Percentiles rank a stretch among this genome's conserved stretches.
Conservation (phyloP, 1,140 invertebrate genomes). For the Eueides isabella region DNA sequence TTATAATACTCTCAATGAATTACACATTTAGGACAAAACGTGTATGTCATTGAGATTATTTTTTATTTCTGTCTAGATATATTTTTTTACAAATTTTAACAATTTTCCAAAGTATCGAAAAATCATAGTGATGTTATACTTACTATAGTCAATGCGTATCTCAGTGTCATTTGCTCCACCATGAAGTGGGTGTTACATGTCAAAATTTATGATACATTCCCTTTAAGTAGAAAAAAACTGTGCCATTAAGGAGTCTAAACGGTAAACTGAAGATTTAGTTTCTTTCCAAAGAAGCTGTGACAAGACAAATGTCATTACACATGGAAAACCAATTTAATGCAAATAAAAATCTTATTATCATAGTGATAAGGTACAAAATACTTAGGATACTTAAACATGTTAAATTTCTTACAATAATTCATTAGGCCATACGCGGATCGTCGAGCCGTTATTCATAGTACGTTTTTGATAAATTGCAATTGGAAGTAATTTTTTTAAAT, state of each 20-base stretch:
- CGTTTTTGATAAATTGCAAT: conserved; percentile 71
- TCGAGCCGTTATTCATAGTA: conserved; percentile 56
- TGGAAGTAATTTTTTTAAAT: conserved; percentile 57
- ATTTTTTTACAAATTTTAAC: no score
- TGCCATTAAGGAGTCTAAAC: conserved; percentile 71
- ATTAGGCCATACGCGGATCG: conserved; percentile 60
- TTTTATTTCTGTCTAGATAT: no score
- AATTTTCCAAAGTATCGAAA: not conserved
- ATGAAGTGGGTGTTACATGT: conserved; percentile 67
- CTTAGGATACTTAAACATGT: not conserved
- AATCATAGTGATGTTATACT: conserved; percentile 2
- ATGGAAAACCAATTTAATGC: not conserved
- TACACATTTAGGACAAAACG: no score
- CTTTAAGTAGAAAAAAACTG: conserved; percentile 58
- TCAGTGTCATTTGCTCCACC: conserved; percentile 51
- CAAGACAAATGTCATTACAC: conserved; percentile 40
- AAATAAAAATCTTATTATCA: not conserved
- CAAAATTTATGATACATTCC: conserved; percentile 73
- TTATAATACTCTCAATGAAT: no score
- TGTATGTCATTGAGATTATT: no score
- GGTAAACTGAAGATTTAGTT: conserved; percentile 71
- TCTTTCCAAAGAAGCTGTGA: conserved; percentile 57
- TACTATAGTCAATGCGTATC: conserved; percentile 39
- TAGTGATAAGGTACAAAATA: not conserved
- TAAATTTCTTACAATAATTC: conserved; percentile 51